Percentiles rank a stretch among this genome's conserved stretches.
Conservation (phyloP, 2,797 vertebrate species). For the Danio choprae region DNA sequence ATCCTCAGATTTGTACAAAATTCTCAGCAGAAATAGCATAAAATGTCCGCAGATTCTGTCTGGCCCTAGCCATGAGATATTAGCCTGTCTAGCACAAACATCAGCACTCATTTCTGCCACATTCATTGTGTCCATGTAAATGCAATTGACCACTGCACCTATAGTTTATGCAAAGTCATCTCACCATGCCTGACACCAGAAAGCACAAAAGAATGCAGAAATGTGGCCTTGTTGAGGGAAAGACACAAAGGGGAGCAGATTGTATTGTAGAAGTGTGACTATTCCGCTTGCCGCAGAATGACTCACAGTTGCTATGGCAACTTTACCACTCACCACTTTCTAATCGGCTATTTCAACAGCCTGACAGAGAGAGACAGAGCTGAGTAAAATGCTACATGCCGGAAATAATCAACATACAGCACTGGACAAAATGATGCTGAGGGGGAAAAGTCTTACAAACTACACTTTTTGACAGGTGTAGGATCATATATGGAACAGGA, state of each 20-base stretch:
- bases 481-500: background rate
- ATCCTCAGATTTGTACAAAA: too few species aligned
- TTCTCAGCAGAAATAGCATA: too few species aligned
- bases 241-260: slow-evolving; percentile 61
- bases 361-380: slow-evolving; percentile 8
- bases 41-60: too few species aligned
- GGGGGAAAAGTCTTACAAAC: background rate
- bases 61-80: background rate
- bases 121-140: background rate
- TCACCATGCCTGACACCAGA: slow-evolving; percentile 8
- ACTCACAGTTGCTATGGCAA: slow-evolving; percentile 84
- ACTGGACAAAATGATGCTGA: slow-evolving; percentile 35
- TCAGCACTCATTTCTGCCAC: background rate
- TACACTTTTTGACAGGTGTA: background rate
- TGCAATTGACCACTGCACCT: background rate
- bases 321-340: slow-evolving; percentile 73
- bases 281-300: slow-evolving; percentile 83
- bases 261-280: slow-evolving; percentile 77
- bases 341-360: slow-evolving; percentile 74
- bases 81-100: slow-evolving; percentile 7
- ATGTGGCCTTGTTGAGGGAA: slow-evolving; percentile 43
- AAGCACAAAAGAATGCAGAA: slow-evolving; percentile 34
- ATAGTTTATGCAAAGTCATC: slow-evolving; percentile 18
- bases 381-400: slow-evolving; percentile 41
- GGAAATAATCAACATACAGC: slow-evolving; percentile 40